phyloP scores from a whole-genome alignment of 2,797 vertebrate species.

The Xiphophorus birchmanni region DNA sequence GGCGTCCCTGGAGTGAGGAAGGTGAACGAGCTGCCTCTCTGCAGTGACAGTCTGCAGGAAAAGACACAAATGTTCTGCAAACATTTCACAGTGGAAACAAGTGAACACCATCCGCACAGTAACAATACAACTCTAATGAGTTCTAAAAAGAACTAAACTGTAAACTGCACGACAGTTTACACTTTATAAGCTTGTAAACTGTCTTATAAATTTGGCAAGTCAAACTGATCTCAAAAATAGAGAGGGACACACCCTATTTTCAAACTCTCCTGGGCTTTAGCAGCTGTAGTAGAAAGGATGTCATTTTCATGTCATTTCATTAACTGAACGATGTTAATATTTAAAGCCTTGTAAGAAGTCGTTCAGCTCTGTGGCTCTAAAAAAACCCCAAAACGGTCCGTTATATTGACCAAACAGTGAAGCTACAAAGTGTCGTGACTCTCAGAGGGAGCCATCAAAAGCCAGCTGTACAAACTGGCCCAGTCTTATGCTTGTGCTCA shows the following conservation, averaged over 20 bases:
- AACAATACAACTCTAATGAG: too few relatives aligned
- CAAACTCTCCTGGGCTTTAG: neutral
- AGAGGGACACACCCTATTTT: neutral
- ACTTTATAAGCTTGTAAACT: neutral
- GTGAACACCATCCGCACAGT: neutral
- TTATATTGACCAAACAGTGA: conserved; percentile 29
- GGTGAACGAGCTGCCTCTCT: conserved; percentile 90
- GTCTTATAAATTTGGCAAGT: neutral
- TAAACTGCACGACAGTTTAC: too few relatives aligned
- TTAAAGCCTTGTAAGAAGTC: conserved; percentile 26
- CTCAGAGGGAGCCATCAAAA: conserved; percentile 18
- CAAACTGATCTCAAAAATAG: neutral
- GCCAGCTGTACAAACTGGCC: conserved; percentile 19
- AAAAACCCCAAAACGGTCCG: neutral
- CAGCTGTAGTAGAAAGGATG: neutral
- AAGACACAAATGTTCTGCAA: conserved; percentile 4
- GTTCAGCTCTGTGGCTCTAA: conserved; percentile 3
- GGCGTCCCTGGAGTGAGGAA: conserved; percentile 89
- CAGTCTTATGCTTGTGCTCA: conserved; percentile 7
- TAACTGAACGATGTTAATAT: neutral
- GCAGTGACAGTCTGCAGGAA: conserved; percentile 82
- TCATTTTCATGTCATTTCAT: neutral
- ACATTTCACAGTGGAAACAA: conserved; percentile 1
- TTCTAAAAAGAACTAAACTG: too few relatives aligned
- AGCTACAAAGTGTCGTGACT: conserved; percentile 31